Evolutionary conservation across 1,140 invertebrate genomes (phyloP), one percentile per base, ranked within the genome.

Genomic region (Dendroctonus valens): DNA sequence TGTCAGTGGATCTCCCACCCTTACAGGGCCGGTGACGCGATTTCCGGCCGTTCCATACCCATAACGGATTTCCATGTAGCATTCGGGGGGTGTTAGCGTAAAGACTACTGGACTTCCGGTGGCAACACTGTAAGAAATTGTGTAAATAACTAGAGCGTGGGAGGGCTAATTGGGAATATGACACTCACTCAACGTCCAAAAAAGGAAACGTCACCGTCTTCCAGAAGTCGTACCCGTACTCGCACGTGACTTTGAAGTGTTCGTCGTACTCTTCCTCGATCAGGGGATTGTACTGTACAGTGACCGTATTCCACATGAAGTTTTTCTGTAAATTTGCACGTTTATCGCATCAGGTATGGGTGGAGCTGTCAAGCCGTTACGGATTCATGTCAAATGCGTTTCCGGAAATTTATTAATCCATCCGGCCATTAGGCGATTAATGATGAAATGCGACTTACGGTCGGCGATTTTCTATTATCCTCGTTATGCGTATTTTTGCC

Each of bases 161-260:
- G 9, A n/a, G 12, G 44, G 44, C 44, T 11, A 3, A 46, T 46
- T 14, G 44, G 44, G 9, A 46, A 46, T 14, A 9, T 46, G 1
- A 41, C 5, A 89, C 93, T 91, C 80, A 97, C 94, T 96, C 93
- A 55, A 97, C 93, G 74, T 96, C 93, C 38, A 97, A 81, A 78
- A 96, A 94, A 0, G 93, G 93, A 80, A 97, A 97, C 0, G 93
- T 95, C 38, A 97, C 93, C 0, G 93, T 97, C 80, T 96, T 96
- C 93, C 93, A 96, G 80, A 96, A 96, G 78, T 97, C 93, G 78
- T 96, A 96, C 50, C 93, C 94, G 76, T 96, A 97, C 79, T 96
- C 93, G 79, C 94, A 97, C 6, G 93, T 96, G n/a, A 96, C 93
- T 80, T 94, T 93, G 77, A 96, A 96, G 75, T 97, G 93, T 73